Evolutionary conservation across 2,888 invertebrate genomes (phyloP).

Genomic region (Hydrotaea cyrtoneurina): DNA sequence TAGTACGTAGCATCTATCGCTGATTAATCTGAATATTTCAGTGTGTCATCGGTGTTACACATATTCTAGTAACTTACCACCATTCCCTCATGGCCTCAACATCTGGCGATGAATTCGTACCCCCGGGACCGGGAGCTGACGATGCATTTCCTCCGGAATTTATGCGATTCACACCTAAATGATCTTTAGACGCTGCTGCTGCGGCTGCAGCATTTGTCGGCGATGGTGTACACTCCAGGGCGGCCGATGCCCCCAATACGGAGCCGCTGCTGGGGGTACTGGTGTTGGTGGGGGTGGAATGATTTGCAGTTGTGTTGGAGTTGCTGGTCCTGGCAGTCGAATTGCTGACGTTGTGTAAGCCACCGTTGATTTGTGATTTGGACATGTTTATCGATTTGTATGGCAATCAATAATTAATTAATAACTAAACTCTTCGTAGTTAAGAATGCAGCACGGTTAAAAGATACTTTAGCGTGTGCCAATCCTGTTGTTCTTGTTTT

Average conservation of each 20-base stretch:
- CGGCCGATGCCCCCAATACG: conserved; percentile 51
- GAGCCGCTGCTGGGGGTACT: neutral
- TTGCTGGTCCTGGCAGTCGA: neutral
- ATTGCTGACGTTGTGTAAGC: conserved; percentile 25
- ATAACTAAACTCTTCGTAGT: neutral
- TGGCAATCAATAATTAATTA: neutral
- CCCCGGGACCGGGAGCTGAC: conserved; percentile 74
- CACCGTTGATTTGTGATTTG: conserved; percentile 62
- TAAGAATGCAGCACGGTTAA: neutral
- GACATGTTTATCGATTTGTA: conserved; percentile 49
- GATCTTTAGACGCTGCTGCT: conserved; percentile 48
- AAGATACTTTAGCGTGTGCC: neutral
- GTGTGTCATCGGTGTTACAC: no score
- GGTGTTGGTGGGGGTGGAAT: conserved; percentile 18
- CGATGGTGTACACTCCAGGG: conserved; percentile 68
- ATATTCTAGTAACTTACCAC: conserved; percentile 76
- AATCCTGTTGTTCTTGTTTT: conserved; percentile 3
- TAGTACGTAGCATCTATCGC: no score
- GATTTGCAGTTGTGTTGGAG: conserved; percentile 12
- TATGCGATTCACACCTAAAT: conserved; percentile 53
- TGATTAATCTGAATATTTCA: no score
- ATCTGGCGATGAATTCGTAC: conserved; percentile 72
- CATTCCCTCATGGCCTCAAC: conserved; percentile 79
- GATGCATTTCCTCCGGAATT: conserved; percentile 70
- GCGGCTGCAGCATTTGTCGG: conserved; percentile 67